Evolutionary conservation across 2,888 invertebrate genomes (phyloP).

Genomic region (Chrysina gloriosa): DNA sequence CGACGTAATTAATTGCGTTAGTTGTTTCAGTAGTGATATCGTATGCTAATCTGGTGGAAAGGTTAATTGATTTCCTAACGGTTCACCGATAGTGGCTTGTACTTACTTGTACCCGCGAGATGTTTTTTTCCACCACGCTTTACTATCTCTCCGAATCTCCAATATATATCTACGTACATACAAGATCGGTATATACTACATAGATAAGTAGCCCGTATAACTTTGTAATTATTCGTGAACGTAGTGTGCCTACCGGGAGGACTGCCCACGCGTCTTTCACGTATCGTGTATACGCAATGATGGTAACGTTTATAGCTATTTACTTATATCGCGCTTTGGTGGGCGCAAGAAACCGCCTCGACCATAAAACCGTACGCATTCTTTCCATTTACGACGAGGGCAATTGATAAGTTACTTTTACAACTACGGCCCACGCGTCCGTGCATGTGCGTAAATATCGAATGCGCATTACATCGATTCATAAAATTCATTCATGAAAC

Average conservation of each 20-base stretch:
- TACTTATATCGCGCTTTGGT: slow-evolving; percentile 16
- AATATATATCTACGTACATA: too few relatives aligned
- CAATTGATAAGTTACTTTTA: slow-evolving; percentile 38
- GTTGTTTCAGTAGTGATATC: too few relatives aligned
- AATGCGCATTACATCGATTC: slow-evolving; percentile 11
- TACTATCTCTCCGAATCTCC: too few relatives aligned
- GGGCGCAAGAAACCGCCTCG: slow-evolving; percentile 31
- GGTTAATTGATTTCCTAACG: too few relatives aligned
- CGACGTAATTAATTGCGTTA: too few relatives aligned
- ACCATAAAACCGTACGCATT: slow-evolving; percentile 30
- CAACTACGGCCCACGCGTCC: slow-evolving; percentile 21
- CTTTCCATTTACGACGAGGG: slow-evolving; percentile 36
- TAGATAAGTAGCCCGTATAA: background rate
- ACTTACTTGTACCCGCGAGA: too few relatives aligned
- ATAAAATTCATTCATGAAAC: slow-evolving; percentile 32
- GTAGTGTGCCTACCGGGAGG: background rate
- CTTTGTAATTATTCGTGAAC: background rate
- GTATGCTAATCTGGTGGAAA: too few relatives aligned
- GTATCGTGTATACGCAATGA: slow-evolving; percentile 9
- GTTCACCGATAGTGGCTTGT: too few relatives aligned
- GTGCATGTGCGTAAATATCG: slow-evolving; percentile 7
- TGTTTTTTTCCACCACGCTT: too few relatives aligned
- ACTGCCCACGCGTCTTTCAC: slow-evolving; percentile 3
- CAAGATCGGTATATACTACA: too few relatives aligned
- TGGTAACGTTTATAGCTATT: slow-evolving; percentile 23